Base-by-base conservation (phyloP, 1,140 invertebrate species). In the Caenorhabditis inopinata region DNA sequence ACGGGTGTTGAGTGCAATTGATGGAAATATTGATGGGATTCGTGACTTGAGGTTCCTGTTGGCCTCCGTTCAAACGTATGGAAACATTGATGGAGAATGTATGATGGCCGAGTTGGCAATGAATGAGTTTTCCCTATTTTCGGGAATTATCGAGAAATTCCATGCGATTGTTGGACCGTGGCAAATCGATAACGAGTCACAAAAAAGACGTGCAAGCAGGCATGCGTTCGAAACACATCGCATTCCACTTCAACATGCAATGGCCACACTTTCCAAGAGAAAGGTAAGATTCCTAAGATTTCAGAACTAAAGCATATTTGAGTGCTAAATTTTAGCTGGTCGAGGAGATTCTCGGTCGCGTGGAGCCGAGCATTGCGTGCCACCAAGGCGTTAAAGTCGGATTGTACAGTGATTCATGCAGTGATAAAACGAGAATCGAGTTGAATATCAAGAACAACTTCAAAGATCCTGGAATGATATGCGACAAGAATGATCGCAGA, bases 151-250 rank as follows among this genome's bases (percentile, higher is more conserved):
- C 14, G 81, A 82, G 29, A 45, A 78, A 58, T 79, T 75, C 29
- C 58, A 81, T 53, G 51, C 78, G 6, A 68, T 82, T 48, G 68
- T 82, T 68, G 81, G 81, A 21, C 81, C 81, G 14, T 82, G 81
- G 81, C 46, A 48, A 16, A 32, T 73, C 11, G 74, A 74, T 2
- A 82, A 81, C 46, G 77, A 82, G 9, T 49, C 80, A 46, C 75
- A 79, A 12, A 51, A 78, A 35, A 75, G 62, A 58, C 58, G 81
- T 2, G 81, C 81, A 1, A 73, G 45, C 12, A 76, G 83, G 42
- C 77, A 82, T 76, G 68, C 68, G 29, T 83, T 83, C 14, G 81
- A 82, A 48, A 82, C 81, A 18, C 81, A 82, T 48, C 62, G 78
- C 12, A 82, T 82, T 62, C 81, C 81, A 25, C 47, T 82, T n/a